A percentile compares a stretch with the other conserved stretches of the same genome.
phyloP scores from a whole-genome alignment of 2,113 vertebrate species.

The Gnathonemus echidnorhynchus region DNA sequence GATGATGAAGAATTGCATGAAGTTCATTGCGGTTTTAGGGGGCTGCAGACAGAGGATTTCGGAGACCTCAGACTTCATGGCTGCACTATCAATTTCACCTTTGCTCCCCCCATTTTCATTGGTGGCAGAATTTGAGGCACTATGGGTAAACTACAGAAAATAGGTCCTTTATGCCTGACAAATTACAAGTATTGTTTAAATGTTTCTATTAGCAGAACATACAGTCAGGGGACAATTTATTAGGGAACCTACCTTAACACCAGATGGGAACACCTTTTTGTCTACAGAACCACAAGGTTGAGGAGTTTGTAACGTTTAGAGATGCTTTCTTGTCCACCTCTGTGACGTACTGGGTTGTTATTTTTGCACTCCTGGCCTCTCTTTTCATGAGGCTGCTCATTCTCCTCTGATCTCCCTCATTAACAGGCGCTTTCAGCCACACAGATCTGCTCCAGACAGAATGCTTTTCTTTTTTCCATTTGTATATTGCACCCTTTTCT shows the following conservation, averaged over 20 bases:
- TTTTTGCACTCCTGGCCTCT: neutral
- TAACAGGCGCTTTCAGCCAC: neutral
- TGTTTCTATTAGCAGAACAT: neutral
- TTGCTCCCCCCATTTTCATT: neutral
- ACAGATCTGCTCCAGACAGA: neutral
- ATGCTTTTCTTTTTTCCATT: neutral
- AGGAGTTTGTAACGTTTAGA: neutral
- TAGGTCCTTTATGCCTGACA: neutral
- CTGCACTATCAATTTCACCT: neutral
- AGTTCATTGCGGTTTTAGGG: neutral
- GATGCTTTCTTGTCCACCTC: neutral
- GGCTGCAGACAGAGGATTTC: neutral
- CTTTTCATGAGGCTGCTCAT: neutral
- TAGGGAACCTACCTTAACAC: neutral
- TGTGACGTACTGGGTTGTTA: neutral
- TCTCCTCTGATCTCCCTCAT: neutral
- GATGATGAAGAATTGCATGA: neutral
- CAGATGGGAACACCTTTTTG: neutral
- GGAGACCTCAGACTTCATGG: neutral
- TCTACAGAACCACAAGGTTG: neutral
- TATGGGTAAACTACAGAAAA: neutral
- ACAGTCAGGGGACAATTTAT: neutral
- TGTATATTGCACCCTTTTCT: neutral
- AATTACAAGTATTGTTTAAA: neutral
- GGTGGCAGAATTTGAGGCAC: neutral